Conservation (phyloP, 2,113 vertebrate species). For the Pycnonotus jocosus region DNA sequence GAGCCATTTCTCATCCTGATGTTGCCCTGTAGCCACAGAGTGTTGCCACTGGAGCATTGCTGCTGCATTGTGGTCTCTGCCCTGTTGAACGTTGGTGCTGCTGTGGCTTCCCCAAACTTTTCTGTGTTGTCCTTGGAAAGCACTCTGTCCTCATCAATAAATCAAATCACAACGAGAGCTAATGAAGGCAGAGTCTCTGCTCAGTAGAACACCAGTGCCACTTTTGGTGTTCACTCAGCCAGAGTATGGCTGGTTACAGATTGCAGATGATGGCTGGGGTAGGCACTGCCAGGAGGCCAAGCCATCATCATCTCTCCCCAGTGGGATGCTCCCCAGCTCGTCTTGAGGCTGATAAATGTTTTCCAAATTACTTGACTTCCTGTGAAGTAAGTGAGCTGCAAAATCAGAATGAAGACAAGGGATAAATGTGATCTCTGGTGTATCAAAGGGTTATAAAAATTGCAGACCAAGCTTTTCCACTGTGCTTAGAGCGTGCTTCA, state of each 20-base stretch:
- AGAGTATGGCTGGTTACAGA: neutral
- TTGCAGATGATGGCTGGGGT: neutral
- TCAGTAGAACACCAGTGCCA: neutral
- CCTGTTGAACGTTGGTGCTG: neutral
- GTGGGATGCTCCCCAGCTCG: neutral
- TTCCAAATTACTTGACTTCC: neutral
- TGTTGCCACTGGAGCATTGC: neutral
- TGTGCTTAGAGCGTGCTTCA: neutral
- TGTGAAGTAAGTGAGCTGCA: neutral
- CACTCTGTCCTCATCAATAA: neutral
- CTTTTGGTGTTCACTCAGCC: neutral
- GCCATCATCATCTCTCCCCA: neutral
- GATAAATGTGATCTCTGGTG: neutral
- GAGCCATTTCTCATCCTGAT: neutral
- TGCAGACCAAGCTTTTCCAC: neutral
- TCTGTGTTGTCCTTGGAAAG: neutral
- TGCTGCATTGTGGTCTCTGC: neutral
- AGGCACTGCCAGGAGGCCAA: neutral
- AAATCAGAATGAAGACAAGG: neutral
- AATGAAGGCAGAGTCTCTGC: neutral
- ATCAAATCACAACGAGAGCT: neutral
- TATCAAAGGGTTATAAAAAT: neutral
- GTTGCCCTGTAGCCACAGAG: neutral
- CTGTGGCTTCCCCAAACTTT: neutral
- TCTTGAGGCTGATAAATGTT: neutral